phyloP scores from a whole-genome alignment of 2,113 vertebrate genomes.

The Bungarus multicinctus region DNA sequence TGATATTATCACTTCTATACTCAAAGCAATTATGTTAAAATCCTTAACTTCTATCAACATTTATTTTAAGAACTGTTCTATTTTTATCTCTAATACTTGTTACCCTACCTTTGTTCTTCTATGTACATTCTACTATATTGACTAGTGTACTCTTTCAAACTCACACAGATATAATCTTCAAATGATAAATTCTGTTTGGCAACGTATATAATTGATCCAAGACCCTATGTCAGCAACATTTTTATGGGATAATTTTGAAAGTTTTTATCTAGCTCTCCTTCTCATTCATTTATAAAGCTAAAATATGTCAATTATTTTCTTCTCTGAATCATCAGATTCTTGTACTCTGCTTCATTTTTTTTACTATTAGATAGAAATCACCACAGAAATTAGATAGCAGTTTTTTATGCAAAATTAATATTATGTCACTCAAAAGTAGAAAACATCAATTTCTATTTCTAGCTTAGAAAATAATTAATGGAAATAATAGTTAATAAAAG shows the following conservation, averaged over 20 bases:
- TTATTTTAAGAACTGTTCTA: conserved; percentile 28
- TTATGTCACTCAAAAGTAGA: conserved; percentile 5
- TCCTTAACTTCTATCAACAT: conserved; percentile 19
- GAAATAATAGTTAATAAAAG: conserved; percentile 36
- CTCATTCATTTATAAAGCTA: conserved; percentile 63
- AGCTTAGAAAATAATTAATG: conserved; percentile 44
- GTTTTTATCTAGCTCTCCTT: conserved; percentile 34
- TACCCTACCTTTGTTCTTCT: conserved; percentile 53
- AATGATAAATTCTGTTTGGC: conserved; percentile 73
- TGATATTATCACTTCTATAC: conserved; percentile 23
- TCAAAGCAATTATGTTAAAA: conserved; percentile 55
- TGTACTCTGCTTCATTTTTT: conserved; percentile 15
- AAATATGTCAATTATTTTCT: conserved; percentile 33
- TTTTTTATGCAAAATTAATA: conserved; percentile 40
- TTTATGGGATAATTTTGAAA: conserved; percentile 74
- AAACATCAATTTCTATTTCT: conserved; percentile 30
- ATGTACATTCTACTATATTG: conserved; percentile 53
- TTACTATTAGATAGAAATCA: conserved; percentile 30
- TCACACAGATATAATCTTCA: conserved; percentile 77
- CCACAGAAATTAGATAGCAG: conserved; percentile 32
- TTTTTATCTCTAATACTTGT: conserved; percentile 53
- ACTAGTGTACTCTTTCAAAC: conserved; percentile 62
- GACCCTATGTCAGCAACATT: conserved; percentile 71
- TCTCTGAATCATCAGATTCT: neutral
- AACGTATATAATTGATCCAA: conserved; percentile 79